phyloP scores from a whole-genome alignment of 2,797 vertebrate species.

The Salmo trutta region DNA sequence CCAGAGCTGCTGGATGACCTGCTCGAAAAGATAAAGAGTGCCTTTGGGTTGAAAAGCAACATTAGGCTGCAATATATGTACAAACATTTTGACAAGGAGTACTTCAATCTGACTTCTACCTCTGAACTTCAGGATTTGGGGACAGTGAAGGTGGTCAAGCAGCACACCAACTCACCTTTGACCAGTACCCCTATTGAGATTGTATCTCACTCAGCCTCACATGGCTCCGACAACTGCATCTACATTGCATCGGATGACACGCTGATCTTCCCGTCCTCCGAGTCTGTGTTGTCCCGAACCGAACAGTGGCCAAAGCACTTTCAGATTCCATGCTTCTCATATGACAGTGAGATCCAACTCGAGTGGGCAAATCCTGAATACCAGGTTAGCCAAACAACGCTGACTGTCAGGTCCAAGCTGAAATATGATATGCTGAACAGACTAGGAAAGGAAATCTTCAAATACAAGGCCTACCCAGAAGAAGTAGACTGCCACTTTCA shows the following conservation, averaged over 20 bases:
- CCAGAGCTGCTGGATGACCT: constrained; percentile 1
- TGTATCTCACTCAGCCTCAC: constrained; percentile 2
- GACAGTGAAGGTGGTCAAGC: constrained; percentile 42
- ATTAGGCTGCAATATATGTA: constrained; percentile 33
- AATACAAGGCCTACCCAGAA: not conserved
- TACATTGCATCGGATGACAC: not conserved
- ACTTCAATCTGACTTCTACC: constrained; percentile 41
- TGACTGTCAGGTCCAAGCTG: not conserved
- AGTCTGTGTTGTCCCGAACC: constrained; percentile 11
- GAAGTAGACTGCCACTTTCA: not conserved
- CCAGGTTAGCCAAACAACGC: not conserved
- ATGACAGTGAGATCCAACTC: not conserved
- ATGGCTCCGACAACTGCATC: constrained; percentile 3
- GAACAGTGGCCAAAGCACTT: constrained; percentile 24
- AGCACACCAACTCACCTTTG: constrained; percentile 25
- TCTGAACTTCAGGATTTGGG: constrained; percentile 35
- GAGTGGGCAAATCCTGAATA: not conserved
- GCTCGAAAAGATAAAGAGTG: constrained; percentile 22
- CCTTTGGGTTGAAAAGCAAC: constrained; percentile 28
- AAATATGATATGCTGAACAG: not conserved
- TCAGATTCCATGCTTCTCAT: not conserved
- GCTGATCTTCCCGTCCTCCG: not conserved
- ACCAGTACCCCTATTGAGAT: constrained; percentile 16
- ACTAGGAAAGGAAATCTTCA: not conserved
- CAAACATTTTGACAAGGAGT: constrained; percentile 35